Base-by-base conservation (phyloP, 2,797 vertebrate genomes). In the Apogon hyalosoma region DNA sequence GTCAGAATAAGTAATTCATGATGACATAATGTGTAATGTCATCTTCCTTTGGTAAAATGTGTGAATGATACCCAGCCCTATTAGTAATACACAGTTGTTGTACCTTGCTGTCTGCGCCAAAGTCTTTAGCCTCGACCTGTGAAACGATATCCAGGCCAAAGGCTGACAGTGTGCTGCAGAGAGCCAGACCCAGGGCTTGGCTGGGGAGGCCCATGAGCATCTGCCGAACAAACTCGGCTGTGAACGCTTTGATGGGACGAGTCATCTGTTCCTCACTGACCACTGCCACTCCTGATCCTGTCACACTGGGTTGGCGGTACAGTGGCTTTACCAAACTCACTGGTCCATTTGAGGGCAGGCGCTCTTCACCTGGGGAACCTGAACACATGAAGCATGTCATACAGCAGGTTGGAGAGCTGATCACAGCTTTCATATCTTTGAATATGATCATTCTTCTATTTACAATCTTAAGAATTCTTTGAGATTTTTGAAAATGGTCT, bases 181-280 rank as follows among this genome's bases (percentile, higher is more conserved):
- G 91, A 0, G 96, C 95, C 51, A 99, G 93, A 0, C 97, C 95
- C 0, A 99, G 88, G 10, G 97, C 95, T 76, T 99, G 97, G 53
- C 96, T 97, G 4, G 98, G 97, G 42, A 99, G 93, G 24, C 98
- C 98, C 84, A 99, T 96, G 49, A 99, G 92, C 87, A 99, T 96
- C 85, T 98, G 96, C 7, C 96, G 92, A 51, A 99, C 97, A 70
- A 99, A 99, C 83, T 99, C 97, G 0, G 98, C 98, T 0, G 96
- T 99, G 85, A 99, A 99, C 41, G 96, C 95, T 79, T 98, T 99
- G 84, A 99, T 97, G 41, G 98, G 98, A 28, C 96, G 95, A 33
- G 93, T 96, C 96, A 99, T 98, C 90, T 99, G 97, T 46, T 99
- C 98, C 90, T 99, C 98, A 43, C 94, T 98, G 49, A 98, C 94